Evolutionary conservation across 2,113 vertebrate genomes (phyloP).

Genomic region (Sapajus apella): DNA sequence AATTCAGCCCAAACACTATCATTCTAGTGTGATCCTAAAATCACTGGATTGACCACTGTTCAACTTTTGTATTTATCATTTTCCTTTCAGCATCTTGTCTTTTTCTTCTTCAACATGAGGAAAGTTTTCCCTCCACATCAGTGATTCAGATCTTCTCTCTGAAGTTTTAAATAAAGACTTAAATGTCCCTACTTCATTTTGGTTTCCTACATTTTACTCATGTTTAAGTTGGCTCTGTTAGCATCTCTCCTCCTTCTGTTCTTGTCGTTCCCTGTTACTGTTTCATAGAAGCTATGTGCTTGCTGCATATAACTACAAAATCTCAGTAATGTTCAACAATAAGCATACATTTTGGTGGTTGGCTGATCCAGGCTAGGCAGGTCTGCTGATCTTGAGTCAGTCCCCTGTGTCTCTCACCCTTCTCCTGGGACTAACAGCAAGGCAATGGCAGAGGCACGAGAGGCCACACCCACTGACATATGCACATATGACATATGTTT

Average conservation of each 20-base stretch:
- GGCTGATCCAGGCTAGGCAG: not conserved
- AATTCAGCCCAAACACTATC: not conserved
- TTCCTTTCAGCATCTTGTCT: not conserved
- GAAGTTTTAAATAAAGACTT: not conserved
- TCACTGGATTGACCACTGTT: not conserved
- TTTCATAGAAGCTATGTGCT: not conserved
- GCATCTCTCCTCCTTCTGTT: not conserved
- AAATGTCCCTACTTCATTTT: not conserved
- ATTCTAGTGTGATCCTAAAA: not conserved
- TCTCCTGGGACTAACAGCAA: not conserved
- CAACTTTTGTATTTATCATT: not conserved
- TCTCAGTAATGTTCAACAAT: not conserved
- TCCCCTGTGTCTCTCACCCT: not conserved
- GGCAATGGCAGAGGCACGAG: not conserved
- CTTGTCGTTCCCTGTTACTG: not conserved
- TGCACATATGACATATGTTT: not conserved
- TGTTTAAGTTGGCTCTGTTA: not conserved
- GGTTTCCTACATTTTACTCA: not conserved
- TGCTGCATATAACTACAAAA: not conserved
- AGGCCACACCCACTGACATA: not conserved
- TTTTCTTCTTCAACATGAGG: not conserved
- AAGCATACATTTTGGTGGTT: not conserved
- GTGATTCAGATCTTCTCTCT: not conserved
- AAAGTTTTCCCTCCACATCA: not conserved
- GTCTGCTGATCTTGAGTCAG: not conserved